Percentiles rank a stretch among this genome's conserved stretches.
phyloP scores from a whole-genome alignment of 2,888 invertebrate species.

The Abrostola triplasia region DNA sequence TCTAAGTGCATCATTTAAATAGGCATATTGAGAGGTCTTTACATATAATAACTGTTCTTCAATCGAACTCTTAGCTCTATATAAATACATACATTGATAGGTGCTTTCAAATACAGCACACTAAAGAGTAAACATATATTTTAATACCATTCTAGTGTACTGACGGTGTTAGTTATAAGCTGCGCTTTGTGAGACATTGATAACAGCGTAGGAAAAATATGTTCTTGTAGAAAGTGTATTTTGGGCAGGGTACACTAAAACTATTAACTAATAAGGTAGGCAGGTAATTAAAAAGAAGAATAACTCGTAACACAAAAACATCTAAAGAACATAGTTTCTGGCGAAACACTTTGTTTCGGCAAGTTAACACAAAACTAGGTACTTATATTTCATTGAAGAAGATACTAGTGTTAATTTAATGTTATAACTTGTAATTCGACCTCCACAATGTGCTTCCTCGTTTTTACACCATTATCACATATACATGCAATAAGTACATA shows the following conservation, averaged over 20 bases:
- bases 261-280: constrained; percentile 3
- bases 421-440: neutral
- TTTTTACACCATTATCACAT: constrained; percentile 54
- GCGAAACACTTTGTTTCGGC: constrained; percentile 39
- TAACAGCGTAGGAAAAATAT: constrained; percentile 57
- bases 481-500: constrained; percentile 67
- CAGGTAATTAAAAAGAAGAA: constrained; percentile 19
- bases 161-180: constrained; percentile 57
- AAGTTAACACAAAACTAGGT: neutral
- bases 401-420: neutral
- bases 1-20: neutral
- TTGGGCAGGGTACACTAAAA: neutral
- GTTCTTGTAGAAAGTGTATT: constrained; percentile 41
- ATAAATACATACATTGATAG: constrained; percentile 53
- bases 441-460: constrained; percentile 34
- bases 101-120: constrained; percentile 55
- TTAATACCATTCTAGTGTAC: constrained; percentile 47
- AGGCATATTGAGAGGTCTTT: neutral
- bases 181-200: constrained; percentile 51
- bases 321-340: constrained; percentile 47
- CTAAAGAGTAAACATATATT: constrained; percentile 51
- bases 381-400: neutral
- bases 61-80: constrained; percentile 46
- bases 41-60: constrained; percentile 39
- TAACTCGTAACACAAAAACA: constrained; percentile 19